Evolutionary conservation across 2,797 vertebrate genomes (phyloP), one percentile per base, ranked within the genome.

Genomic region (Poeciliopsis gracilis): DNA sequence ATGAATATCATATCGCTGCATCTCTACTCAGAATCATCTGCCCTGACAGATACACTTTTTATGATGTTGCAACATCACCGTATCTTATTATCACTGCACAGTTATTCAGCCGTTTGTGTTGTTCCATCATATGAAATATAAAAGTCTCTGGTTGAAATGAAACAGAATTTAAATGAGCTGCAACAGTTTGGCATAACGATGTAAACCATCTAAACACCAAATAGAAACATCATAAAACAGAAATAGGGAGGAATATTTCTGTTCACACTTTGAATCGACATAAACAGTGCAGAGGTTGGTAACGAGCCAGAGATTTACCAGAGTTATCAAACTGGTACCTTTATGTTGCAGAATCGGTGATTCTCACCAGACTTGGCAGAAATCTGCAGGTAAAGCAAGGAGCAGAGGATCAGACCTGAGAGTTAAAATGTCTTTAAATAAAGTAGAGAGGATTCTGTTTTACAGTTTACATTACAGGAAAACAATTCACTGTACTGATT

Each of bases 321-420:
- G 47, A 10, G 18, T 55, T n/a, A n/a, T n/a, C 16, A 43, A 11
- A 7, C 25, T 49, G 45, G 75, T 75, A 97, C 97, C 95, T 96
- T 97, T 83, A 97, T 92, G 81, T 96, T 95, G 84, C 96, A 97
- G 87, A 95, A 93, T 15, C 77, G 82, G 73, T 82, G 95, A 79
- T 92, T 97, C 63, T 95, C 94, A 0, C 84, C 90, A 25, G 79
- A 85, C 83, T 93, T 92, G 0, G 85, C 59, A 0, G 94, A 73
- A 80, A 90, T 76, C 97, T 97, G 91, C 0, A 83, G 84, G 45
- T 69, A 43, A 9, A 89, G 16, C 36, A 12, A 77, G 55, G 79
- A 36, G 0, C 25, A 66, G 69, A 0, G 45, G 25, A 57, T 59
- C 16, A 70, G n/a, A 77, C 5, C 15, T 10, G 28, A 30, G 9